Base-by-base conservation (phyloP, 2,797 vertebrate genomes). In the Sarcophilus harrisii region DNA sequence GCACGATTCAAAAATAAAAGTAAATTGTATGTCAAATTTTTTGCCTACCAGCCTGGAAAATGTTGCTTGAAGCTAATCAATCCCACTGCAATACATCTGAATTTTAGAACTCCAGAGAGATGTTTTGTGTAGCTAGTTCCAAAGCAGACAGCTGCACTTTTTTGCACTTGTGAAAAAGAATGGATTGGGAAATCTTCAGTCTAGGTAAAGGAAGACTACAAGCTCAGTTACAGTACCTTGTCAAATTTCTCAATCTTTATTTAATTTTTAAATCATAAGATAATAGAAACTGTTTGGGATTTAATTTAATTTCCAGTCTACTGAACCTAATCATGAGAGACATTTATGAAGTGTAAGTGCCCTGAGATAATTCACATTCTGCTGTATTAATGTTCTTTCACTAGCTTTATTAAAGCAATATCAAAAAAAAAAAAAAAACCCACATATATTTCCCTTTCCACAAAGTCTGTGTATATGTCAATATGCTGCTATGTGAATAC, bases 101-200 rank as follows among this genome's bases (percentile, higher is more conserved):
- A 92, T n/a, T 90, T 90, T 21, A 62, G 90, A 52, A 10, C 16
- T 93, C 58, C 57, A 18, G 55, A 90, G 27, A 94, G 62, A 29
- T 8, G 13, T 30, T 32, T n/a, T 94, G 0, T 92, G 62, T 52
- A 55, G 16, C 66, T 21, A 59, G 58, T 28, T 59, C 92, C 89
- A 73, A 52, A 66, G 90, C 54, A 52, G 54, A 95, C 0, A 93
- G 14, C 54, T 49, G 9, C 9, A 27, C 10, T 38, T 91, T 93
- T 90, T 91, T 89, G 27, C 30, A 93, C 57, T 55, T 92, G 60
- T 91, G 62, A 94, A 93, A 93, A 89, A 57, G 58, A 93, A 92
- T 92, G 28, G 90, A 87, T 89, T 45, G 3, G 8, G 54, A 73
- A 62, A 95, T 62, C 89, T 91, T 94, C 92, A 59, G 13, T 55